Conservation (phyloP, 2,113 vertebrate genomes). For the Zosterops lateralis region DNA sequence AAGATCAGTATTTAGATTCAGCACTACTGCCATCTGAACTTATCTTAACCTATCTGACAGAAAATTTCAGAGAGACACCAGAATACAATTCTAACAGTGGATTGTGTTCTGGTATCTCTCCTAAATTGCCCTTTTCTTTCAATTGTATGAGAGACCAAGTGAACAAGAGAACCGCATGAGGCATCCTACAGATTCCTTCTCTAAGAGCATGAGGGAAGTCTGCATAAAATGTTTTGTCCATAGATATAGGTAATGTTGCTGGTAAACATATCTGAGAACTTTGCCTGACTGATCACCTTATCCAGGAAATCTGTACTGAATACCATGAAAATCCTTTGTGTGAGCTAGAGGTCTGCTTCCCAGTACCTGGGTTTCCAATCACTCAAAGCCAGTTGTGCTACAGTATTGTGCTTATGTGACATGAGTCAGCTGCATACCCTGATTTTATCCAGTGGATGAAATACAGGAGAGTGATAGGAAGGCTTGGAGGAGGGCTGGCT, state of each 20-base stretch:
- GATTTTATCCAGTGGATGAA: neutral
- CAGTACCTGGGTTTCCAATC: neutral
- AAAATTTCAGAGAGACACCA: neutral
- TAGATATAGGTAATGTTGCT: neutral
- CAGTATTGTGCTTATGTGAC: neutral
- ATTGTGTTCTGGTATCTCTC: neutral
- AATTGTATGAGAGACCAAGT: neutral
- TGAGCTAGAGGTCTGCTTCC: neutral
- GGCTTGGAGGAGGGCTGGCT: neutral
- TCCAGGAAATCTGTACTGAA: neutral
- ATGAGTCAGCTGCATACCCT: neutral
- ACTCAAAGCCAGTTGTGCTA: neutral
- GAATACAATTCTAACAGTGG: neutral
- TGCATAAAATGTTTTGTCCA: neutral
- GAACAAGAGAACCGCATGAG: neutral
- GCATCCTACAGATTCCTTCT: neutral
- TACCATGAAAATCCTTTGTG: neutral
- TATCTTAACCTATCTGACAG: neutral
- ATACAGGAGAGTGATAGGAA: neutral
- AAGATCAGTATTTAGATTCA: neutral
- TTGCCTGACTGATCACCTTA: neutral
- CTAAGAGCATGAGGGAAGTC: neutral
- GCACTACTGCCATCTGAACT: neutral
- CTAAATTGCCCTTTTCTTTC: neutral
- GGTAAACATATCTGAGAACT: neutral